Conservation (phyloP, 1,140 invertebrate species). For the Cephus cinctus region DNA sequence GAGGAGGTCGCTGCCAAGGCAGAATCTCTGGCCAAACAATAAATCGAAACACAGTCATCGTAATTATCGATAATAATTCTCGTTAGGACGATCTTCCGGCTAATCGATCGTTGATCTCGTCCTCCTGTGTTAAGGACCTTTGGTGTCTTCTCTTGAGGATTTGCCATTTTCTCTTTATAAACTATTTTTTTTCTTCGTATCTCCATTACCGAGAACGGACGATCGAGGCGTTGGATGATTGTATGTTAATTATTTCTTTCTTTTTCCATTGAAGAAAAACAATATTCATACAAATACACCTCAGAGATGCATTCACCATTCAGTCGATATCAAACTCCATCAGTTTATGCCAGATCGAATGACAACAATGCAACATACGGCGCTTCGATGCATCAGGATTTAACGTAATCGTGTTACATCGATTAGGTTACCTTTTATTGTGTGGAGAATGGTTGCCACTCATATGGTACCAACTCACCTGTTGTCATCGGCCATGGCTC, state of each 20-base stretch:
- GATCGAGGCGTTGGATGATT: too few relatives aligned
- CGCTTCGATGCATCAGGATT: conserved; percentile 17
- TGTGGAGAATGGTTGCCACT: conserved; percentile 11
- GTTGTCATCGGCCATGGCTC: conserved; percentile 15
- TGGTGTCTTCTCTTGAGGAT: conserved; percentile 3
- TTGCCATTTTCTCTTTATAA: neutral
- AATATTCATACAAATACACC: neutral
- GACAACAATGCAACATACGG: conserved; percentile 20
- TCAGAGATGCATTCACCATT: conserved; percentile 6
- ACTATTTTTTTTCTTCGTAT: neutral
- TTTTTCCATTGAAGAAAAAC: neutral
- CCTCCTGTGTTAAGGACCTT: conserved; percentile 6
- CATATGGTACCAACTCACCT: conserved; percentile 10
- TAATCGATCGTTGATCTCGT: neutral
- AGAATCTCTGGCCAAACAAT: conserved; percentile 70
- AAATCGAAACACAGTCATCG: conserved; percentile 24
- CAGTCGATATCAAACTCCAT: conserved; percentile 19
- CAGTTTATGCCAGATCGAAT: conserved; percentile 10
- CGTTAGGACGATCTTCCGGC: neutral
- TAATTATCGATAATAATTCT: neutral
- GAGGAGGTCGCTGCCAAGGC: conserved; percentile 96
- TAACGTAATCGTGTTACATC: conserved; percentile 5
- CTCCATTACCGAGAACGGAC: neutral
- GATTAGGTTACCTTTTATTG: conserved; percentile 11
- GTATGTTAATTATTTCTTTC: too few relatives aligned